Percentiles rank a stretch among this genome's conserved stretches.
Conservation (phyloP, 1,140 invertebrate species). For the Acromyrmex heyeri region DNA sequence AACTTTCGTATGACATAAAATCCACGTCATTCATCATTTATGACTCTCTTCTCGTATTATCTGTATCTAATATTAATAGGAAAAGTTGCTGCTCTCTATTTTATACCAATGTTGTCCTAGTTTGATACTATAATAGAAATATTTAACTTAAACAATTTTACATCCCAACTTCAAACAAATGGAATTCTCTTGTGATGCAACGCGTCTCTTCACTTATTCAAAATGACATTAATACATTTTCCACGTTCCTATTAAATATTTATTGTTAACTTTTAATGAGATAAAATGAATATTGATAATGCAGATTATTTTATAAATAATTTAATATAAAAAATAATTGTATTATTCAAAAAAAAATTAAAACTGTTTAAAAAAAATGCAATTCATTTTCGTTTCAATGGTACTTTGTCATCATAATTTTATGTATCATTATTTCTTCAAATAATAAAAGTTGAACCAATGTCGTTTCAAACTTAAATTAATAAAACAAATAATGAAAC, state of each 20-base stretch:
- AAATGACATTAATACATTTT: background rate
- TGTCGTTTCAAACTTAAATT: background rate
- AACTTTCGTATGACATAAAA: slow-evolving; percentile 10
- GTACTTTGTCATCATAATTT: background rate
- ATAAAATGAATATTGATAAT: background rate
- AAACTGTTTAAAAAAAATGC: too few species aligned
- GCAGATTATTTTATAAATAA: too few species aligned
- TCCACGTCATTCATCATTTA: slow-evolving; percentile 33
- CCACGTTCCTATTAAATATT: background rate
- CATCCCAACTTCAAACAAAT: background rate
- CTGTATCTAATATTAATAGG: slow-evolving; percentile 14
- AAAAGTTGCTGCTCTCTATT: background rate
- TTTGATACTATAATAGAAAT: slow-evolving; percentile 15
- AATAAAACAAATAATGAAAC: background rate
- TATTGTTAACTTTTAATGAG: background rate
- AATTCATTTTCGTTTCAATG: too few species aligned
- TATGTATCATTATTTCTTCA: background rate
- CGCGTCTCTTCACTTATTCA: background rate
- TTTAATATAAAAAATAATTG: too few species aligned
- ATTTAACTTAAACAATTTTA: slow-evolving; percentile 14
- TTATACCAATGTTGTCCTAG: background rate
- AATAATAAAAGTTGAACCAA: background rate
- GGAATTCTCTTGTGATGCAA: background rate
- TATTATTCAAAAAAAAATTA: too few species aligned
- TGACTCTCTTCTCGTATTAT: background rate